These are phyloP conservation scores for Charanyca ferruginea DNA, from an alignment of 2,888 invertebrate species.

Conservation along the genomic window DNA sequence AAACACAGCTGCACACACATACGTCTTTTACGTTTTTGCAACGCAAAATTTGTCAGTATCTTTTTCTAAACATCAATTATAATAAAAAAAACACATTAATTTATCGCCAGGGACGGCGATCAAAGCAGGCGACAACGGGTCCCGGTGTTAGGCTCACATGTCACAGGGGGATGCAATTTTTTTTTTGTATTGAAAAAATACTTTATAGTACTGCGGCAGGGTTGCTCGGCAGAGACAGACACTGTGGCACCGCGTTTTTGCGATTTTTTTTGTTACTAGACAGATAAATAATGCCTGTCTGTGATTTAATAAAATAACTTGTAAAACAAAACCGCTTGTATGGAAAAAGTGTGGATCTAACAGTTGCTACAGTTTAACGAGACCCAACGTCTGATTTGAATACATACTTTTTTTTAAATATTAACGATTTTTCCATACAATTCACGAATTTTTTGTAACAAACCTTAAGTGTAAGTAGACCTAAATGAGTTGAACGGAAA, in stretches of 20 bases:
- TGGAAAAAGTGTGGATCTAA: constrained; percentile 42
- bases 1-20: background rate
- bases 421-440: too few species aligned
- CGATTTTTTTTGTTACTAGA: constrained; percentile 54
- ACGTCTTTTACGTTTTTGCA: constrained; percentile 26
- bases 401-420: background rate
- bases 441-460: too few species aligned
- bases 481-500: too few species aligned
- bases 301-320: constrained; percentile 42
- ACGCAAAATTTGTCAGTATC: constrained; percentile 44
- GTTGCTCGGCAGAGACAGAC: constrained; percentile 75
- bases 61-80: constrained; percentile 54
- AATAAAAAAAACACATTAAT: constrained; percentile 70
- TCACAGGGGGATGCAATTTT: constrained; percentile 78
- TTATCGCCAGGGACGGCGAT: constrained; percentile 72
- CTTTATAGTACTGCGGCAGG: constrained; percentile 74
- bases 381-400: background rate
- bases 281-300: constrained; percentile 46
- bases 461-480: too few species aligned
- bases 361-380: constrained; percentile 8
- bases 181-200: constrained; percentile 73
- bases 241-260: constrained; percentile 84
- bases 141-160: constrained; percentile 73
- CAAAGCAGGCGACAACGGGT: constrained; percentile 79
- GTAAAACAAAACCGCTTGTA: constrained; percentile 53